Conservation (phyloP, 1,140 invertebrate species). For the Drosophila ambigua region DNA sequence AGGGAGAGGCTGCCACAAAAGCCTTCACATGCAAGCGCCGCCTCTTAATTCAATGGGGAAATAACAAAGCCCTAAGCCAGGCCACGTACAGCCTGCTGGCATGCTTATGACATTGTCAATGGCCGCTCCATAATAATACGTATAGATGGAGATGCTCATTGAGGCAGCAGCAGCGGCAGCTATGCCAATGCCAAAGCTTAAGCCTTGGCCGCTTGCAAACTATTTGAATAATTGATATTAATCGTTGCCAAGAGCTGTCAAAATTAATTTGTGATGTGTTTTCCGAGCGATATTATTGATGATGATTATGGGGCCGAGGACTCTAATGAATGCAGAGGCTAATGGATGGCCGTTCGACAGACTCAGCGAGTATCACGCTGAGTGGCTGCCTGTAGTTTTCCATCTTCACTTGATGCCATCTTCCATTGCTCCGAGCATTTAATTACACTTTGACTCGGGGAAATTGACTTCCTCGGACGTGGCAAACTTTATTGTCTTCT, state of each 20-base stretch:
- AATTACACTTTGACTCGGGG: slow-evolving; percentile 42
- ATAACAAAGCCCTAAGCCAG: slow-evolving; percentile 14
- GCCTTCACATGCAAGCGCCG: not conserved
- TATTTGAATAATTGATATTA: slow-evolving; percentile 76
- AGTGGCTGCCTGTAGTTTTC: slow-evolving; percentile 32
- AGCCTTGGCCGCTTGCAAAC: slow-evolving; percentile 30
- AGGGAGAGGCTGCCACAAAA: not conserved
- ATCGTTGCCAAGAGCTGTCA: slow-evolving; percentile 75
- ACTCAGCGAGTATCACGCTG: slow-evolving; percentile 2
- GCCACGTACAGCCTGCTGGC: not conserved
- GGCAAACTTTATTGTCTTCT: slow-evolving; percentile 12
- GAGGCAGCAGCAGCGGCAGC: not conserved
- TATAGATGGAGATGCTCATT: slow-evolving; percentile 12
- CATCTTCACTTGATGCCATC: no score
- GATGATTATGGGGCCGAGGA: slow-evolving; percentile 32
- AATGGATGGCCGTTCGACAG: slow-evolving; percentile 35
- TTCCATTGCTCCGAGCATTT: slow-evolving; percentile 12
- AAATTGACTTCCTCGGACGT: slow-evolving; percentile 48
- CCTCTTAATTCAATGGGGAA: not conserved
- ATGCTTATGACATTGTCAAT: slow-evolving; percentile 31
- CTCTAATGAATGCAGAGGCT: slow-evolving; percentile 40
- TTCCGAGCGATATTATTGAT: slow-evolving; percentile 67
- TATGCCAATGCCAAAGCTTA: slow-evolving; percentile 5
- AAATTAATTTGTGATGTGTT: slow-evolving; percentile 73
- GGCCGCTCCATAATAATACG: slow-evolving; percentile 33